Percentiles rank a stretch among this genome's conserved stretches.
Conservation (phyloP, 2,113 vertebrate species). For the Hippocampus comes region DNA sequence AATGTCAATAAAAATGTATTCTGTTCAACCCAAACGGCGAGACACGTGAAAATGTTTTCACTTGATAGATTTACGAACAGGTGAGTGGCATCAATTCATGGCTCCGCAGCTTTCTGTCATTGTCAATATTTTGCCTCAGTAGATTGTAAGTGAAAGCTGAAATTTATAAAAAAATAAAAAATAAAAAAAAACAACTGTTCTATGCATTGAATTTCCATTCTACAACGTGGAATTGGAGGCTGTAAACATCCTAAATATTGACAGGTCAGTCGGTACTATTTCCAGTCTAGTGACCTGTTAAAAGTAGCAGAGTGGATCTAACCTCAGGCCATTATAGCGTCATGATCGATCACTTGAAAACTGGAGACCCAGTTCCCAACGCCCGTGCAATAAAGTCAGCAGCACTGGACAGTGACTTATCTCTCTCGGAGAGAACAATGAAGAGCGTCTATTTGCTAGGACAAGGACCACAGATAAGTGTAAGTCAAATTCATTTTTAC, state of each 20-base stretch:
- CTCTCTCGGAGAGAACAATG: conserved; percentile 19
- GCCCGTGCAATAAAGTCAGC: conserved; percentile 25
- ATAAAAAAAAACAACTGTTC: neutral
- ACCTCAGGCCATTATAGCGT: conserved; percentile 65
- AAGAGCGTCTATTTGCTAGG: conserved; percentile 2
- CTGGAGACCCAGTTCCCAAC: conserved; percentile 54
- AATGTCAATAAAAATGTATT: neutral
- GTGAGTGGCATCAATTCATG: neutral
- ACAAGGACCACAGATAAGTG: conserved; percentile 19
- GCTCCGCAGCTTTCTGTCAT: neutral
- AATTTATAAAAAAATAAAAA: neutral
- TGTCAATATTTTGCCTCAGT: neutral
- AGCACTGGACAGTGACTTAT: conserved; percentile 12
- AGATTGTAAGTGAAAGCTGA: neutral
- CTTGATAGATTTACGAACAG: neutral
- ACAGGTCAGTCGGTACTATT: conserved; percentile 45
- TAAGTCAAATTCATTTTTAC: conserved; percentile 25
- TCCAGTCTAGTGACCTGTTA: conserved; percentile 57
- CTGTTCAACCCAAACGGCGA: neutral
- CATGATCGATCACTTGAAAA: conserved; percentile 73
- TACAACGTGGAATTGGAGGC: neutral
- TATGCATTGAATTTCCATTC: neutral
- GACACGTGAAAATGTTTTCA: neutral
- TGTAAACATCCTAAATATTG: conserved; percentile 42
- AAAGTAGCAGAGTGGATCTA: conserved; percentile 71